Percentiles rank a stretch among this genome's conserved stretches.
Evolutionary conservation across 2,797 vertebrate species (phyloP).

Genomic region (Meda fulgida): DNA sequence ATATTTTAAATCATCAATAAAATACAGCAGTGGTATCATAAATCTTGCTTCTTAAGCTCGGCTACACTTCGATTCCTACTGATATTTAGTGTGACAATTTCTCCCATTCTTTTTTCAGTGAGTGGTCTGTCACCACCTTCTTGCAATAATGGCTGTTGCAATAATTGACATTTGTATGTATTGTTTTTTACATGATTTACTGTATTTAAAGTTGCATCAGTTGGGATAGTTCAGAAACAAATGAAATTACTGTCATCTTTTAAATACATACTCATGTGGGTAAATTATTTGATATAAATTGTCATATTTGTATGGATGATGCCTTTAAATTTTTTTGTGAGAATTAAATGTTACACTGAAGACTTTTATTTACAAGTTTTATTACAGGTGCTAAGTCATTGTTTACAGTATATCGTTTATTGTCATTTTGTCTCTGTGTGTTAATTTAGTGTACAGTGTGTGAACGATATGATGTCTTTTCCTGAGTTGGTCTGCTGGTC

Average conservation of each 20-base stretch:
- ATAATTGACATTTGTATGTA: not conserved
- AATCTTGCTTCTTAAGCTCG: not conserved
- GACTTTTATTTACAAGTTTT: not conserved
- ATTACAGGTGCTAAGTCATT: not conserved
- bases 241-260: not conserved
- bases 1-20: not conserved
- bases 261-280: not conserved
- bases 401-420: not conserved
- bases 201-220: not conserved
- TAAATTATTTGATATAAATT: not conserved
- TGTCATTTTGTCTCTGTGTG: not conserved
- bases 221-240: not conserved
- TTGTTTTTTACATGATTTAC: slow-evolving; percentile 18
- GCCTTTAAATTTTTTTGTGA: slow-evolving; percentile 11
- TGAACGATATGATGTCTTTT: too few relatives aligned
- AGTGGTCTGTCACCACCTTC: not conserved
- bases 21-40: not conserved
- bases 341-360: not conserved
- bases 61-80: not conserved
- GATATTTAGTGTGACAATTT: not conserved
- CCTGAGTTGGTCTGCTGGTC: not conserved
- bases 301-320: slow-evolving; percentile 3
- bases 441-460: not conserved
- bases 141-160: not conserved
- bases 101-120: not conserved